These are phyloP conservation scores for Engystomops pustulosus DNA, from an alignment of 2,113 vertebrate genomes.

Conservation along the genomic window DNA sequence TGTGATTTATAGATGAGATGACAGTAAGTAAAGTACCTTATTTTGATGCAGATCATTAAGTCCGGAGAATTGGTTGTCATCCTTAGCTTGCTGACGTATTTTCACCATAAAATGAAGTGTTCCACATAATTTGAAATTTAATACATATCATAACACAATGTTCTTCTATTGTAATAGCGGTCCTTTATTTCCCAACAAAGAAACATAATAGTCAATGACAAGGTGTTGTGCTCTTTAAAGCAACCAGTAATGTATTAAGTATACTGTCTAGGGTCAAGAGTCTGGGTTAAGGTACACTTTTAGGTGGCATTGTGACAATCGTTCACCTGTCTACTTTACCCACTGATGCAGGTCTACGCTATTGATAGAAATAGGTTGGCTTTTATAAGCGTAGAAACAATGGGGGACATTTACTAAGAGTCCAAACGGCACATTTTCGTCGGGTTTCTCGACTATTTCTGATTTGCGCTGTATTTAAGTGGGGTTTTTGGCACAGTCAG, in stretches of 20 bases:
- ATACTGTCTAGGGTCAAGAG: not conserved
- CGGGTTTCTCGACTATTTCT: too few relatives aligned
- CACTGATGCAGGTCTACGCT: too few relatives aligned
- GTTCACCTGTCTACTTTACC: not conserved
- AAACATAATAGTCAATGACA: slow-evolving; percentile 16
- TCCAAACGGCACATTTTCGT: too few relatives aligned
- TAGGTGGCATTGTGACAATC: not conserved
- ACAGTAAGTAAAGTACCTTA: slow-evolving; percentile 23
- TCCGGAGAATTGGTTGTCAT: slow-evolving; percentile 37
- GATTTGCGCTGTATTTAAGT: too few relatives aligned
- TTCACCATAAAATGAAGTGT: slow-evolving; percentile 35
- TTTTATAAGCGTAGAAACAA: too few relatives aligned
- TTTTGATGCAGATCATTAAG: slow-evolving; percentile 44
- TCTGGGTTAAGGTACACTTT: not conserved
- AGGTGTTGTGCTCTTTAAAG: not conserved
- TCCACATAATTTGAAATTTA: slow-evolving; percentile 28
- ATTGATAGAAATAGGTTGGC: too few relatives aligned
- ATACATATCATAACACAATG: slow-evolving; percentile 36
- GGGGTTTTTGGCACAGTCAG: too few relatives aligned
- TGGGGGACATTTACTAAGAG: too few relatives aligned
- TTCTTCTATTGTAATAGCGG: slow-evolving; percentile 16
- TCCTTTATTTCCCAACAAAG: slow-evolving; percentile 23
- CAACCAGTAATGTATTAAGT: not conserved
- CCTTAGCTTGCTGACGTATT: slow-evolving; percentile 34
- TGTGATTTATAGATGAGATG: slow-evolving; percentile 29